Base-by-base conservation (phyloP, 2,888 invertebrate species). In the Rotaria macrura region DNA sequence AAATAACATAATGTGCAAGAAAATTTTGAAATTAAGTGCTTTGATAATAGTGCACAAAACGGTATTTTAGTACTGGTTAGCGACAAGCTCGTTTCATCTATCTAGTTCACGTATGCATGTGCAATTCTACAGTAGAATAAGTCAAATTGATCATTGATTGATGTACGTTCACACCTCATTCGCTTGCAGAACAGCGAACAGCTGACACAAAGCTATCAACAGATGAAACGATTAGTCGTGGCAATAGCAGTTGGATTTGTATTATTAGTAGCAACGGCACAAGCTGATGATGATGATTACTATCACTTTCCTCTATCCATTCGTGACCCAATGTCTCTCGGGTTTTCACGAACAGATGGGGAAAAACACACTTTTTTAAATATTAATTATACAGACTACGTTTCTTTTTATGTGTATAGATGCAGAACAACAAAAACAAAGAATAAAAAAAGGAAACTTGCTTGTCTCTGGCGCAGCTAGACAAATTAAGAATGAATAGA, bases 391-490 rank as follows among this genome's bases (percentile, higher is more conserved):
- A 65, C 65, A 65, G 34, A 65, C 65, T 65, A 65, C 10, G 23
- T 65, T 65, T 29, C 23, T 52, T 52, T 52, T 6, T 65, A 9
- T 65, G 65, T 65, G 65, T 34, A 34, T 20, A 65, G 34, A 65
- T 38, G 65, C 65, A 65, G 14, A 65, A 65, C 65, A 65, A 17
- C 65, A 79, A 79, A 3, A 79, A 43, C 23, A 79, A 79, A 79
- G 7, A 34, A 14, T n/a, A 79, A 43, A 74, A 38, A 79, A 79
- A 25, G 25, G 79, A 79, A 79, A 79, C 79, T 79, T 79, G 79
- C 79, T 79, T 79, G 79, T 40, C n/a, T 79, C 79, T 25, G 79
- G 43, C 12, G 79, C n/a, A 23, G 79, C 79, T 79, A 79, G 38
- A 79, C n/a, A 79, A 79, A 79, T 79, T 43, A 43, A 79, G 25